Base-by-base conservation (phyloP, 2,113 vertebrate species). In the Gavialis gangeticus region DNA sequence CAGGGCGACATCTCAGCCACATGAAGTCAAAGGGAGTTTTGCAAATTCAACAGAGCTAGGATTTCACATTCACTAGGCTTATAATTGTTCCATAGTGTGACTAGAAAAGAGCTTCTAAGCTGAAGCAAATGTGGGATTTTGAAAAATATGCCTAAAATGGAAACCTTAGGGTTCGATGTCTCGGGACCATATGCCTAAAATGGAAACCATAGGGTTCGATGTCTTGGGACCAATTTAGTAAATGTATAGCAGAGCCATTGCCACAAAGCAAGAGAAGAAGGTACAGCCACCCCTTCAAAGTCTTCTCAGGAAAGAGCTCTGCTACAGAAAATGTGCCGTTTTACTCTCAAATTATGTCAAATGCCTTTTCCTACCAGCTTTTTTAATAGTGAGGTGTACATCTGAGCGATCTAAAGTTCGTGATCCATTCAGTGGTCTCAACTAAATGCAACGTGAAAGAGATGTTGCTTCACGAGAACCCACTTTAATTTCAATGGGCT, bases 201-300 rank as follows among this genome's bases (percentile, higher is more conserved):
- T 3, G 30, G 73, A 27, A 46, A 46, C 46, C 46, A 46, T 46
- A 46, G 46, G 46, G 46, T 46, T 46, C 8, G 46, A 46, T 46
- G 46, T 46, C 46, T 46, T 67, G n/a, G 66, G n/a, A 21, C 66
- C 19, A 10, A 18, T 10, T 67, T 67, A 30, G n/a, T 67, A 67
- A 67, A 67, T 19, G n/a, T 18, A 19, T 7, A 17, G 12, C 82
- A 34, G 54, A 57, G 21, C 3, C 3, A 0, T 2, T 46, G 7
- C 3, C 4, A 6, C 66, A 21, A 66, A 79, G 15, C 0, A 25
- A 5, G 17, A 34, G 46, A 88, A 62, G 0, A 5, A 0, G 0
- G 66, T 18, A 17, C 17, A 12, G n/a, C n/a, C 9, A 17, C n/a
- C 66, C 27, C 17, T n/a, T 67, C 13, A 1, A 18, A 19, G 4